These are phyloP conservation scores for Apis laboriosa DNA, from an alignment of 1,140 invertebrate species.

Conservation along the genomic window DNA sequence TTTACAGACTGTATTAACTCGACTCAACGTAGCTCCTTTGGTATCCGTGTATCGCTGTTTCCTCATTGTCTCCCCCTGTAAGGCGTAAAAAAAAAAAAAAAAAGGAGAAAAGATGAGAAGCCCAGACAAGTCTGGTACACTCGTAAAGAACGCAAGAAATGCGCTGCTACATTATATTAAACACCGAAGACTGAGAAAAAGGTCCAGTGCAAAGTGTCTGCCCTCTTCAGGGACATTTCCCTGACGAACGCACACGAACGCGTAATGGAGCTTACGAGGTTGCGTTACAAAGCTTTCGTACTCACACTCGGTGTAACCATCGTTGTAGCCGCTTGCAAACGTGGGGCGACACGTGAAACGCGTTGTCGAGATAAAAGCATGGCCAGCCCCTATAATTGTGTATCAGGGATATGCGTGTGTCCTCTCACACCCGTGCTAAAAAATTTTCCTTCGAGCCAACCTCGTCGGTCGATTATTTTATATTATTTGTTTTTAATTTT, in stretches of 20 bases:
- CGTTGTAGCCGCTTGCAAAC: constrained; percentile 15
- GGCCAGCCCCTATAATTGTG: not conserved
- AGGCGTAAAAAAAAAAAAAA: not conserved
- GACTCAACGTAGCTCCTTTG: constrained; percentile 9
- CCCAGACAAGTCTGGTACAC: too few relatives aligned
- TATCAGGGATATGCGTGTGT: not conserved
- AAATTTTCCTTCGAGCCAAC: not conserved
- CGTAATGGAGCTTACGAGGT: constrained; percentile 52
- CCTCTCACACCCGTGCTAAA: too few relatives aligned
- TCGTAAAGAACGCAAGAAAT: constrained; percentile 28
- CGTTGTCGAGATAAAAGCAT: constrained; percentile 53
- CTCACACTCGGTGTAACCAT: not conserved
- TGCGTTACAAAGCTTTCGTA: constrained; percentile 43
- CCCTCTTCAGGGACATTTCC: constrained; percentile 39
- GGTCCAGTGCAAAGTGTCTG: constrained; percentile 39
- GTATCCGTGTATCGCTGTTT: constrained; percentile 9
- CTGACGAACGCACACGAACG: constrained; percentile 6
- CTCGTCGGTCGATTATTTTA: not conserved
- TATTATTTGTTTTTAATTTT: not conserved
- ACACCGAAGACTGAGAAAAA: constrained; percentile 33
- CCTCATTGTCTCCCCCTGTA: not conserved
- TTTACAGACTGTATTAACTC: not conserved
- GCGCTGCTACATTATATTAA: constrained; percentile 6
- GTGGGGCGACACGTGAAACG: constrained; percentile 20
- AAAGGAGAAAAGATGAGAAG: too few relatives aligned